Conservation (phyloP, 2,797 vertebrate genomes). For the Melanotaenia boesemani region DNA sequence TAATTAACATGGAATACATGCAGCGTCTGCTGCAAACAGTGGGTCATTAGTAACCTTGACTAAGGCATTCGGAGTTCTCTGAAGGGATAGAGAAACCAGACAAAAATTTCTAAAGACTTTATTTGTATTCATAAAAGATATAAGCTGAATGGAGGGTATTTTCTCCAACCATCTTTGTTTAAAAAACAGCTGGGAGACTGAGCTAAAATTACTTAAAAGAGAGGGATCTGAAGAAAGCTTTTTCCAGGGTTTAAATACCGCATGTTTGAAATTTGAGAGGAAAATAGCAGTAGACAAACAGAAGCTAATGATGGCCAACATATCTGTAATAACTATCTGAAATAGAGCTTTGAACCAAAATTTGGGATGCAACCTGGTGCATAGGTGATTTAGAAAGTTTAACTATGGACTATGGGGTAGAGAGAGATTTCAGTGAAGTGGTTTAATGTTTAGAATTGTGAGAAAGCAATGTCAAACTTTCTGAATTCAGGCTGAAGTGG, state of each 20-base stretch:
- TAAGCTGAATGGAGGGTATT: background rate
- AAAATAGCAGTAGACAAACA: background rate
- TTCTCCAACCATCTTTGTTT: background rate
- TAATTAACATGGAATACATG: constrained; percentile 18
- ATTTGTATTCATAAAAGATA: constrained; percentile 14
- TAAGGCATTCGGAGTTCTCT: background rate
- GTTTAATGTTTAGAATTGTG: rapidly evolving
- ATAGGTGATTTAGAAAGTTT: background rate
- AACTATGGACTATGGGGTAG: background rate
- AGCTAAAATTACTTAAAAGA: constrained; percentile 6
- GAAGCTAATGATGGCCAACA: background rate
- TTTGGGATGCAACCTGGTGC: background rate
- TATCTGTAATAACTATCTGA: constrained; percentile 8
- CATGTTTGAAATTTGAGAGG: constrained; percentile 10
- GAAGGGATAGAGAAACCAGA: constrained; percentile 9
- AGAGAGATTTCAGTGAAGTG: background rate
- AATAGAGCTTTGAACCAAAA: background rate
- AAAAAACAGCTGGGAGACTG: background rate
- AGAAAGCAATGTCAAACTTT: background rate
- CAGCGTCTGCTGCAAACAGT: background rate
- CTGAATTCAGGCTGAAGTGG: background rate
- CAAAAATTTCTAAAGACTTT: background rate
- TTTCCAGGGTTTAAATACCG: background rate
- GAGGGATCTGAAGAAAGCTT: background rate
- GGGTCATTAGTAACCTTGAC: constrained; percentile 17